These are phyloP conservation scores for Melinaea menophilus DNA, from an alignment of 2,888 invertebrate genomes.

Conservation along the genomic window DNA sequence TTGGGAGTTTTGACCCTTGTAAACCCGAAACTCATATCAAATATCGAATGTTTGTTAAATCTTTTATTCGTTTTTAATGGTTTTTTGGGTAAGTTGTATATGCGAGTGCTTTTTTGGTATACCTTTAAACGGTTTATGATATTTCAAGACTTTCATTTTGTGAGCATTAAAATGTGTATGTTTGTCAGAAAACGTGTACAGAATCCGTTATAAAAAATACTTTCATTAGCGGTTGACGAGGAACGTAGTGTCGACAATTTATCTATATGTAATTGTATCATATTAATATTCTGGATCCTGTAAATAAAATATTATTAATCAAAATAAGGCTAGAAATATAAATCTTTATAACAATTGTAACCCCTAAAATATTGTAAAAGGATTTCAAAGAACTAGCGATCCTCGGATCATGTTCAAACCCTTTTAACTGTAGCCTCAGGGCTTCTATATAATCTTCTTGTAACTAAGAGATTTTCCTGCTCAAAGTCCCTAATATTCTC, in stretches of 20 bases:
- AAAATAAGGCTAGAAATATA: not conserved
- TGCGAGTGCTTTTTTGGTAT: slow-evolving; percentile 2
- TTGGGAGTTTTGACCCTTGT: slow-evolving; percentile 19
- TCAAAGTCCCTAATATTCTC: slow-evolving; percentile 1
- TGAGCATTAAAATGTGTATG: too few relatives aligned
- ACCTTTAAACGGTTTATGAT: not conserved
- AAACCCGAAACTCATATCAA: slow-evolving; percentile 18
- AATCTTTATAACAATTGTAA: too few relatives aligned
- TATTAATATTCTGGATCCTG: not conserved
- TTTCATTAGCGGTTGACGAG: too few relatives aligned
- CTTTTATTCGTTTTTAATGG: too few relatives aligned
- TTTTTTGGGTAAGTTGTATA: too few relatives aligned
- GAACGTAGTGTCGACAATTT: too few relatives aligned
- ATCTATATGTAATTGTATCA: too few relatives aligned
- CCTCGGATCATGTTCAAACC: slow-evolving; percentile 6
- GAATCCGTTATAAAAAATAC: too few relatives aligned
- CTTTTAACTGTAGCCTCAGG: too few relatives aligned
- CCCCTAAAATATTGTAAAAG: too few relatives aligned
- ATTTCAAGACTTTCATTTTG: too few relatives aligned
- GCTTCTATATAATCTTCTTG: slow-evolving; percentile 1
- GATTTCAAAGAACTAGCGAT: slow-evolving; percentile 2
- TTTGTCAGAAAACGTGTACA: too few relatives aligned
- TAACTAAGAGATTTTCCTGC: slow-evolving; percentile 4
- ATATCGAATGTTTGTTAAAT: slow-evolving; percentile 16
- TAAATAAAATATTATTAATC: not conserved